Conservation (phyloP, 2,113 vertebrate species). For the Pelvicachromis taeniatus region DNA sequence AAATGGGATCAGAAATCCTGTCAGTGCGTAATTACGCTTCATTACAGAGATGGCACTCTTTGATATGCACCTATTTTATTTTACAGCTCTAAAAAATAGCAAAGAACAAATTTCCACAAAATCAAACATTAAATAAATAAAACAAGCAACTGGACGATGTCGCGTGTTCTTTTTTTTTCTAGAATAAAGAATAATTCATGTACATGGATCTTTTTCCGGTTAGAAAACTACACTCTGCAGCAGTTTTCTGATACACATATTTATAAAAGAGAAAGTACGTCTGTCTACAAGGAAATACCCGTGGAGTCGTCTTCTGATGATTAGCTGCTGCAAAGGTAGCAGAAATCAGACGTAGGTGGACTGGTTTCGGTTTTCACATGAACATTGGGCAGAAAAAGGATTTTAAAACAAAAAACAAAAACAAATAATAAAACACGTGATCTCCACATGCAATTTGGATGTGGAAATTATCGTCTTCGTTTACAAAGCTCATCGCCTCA, state of each 20-base stretch:
- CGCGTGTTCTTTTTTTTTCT: too few species aligned
- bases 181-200: too few species aligned
- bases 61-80: not conserved
- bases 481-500: not conserved
- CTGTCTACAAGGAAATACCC: not conserved
- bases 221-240: too few species aligned
- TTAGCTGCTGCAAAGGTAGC: not conserved
- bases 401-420: not conserved
- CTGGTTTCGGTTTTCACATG: too few species aligned
- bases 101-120: too few species aligned
- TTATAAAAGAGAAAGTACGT: fast-evolving
- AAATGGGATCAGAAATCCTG: not conserved
- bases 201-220: too few species aligned
- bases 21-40: not conserved
- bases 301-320: not conserved
- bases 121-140: too few species aligned
- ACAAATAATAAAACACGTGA: not conserved
- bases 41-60: not conserved
- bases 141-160: too few species aligned
- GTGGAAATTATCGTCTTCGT: too few species aligned
- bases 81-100: not conserved
- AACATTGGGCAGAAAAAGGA: not conserved
- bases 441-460: too few species aligned
- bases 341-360: not conserved
- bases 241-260: not conserved